These are phyloP conservation scores for Eristalinus sepulchralis DNA, from an alignment of 2,888 invertebrate genomes.

Conservation along the genomic window DNA sequence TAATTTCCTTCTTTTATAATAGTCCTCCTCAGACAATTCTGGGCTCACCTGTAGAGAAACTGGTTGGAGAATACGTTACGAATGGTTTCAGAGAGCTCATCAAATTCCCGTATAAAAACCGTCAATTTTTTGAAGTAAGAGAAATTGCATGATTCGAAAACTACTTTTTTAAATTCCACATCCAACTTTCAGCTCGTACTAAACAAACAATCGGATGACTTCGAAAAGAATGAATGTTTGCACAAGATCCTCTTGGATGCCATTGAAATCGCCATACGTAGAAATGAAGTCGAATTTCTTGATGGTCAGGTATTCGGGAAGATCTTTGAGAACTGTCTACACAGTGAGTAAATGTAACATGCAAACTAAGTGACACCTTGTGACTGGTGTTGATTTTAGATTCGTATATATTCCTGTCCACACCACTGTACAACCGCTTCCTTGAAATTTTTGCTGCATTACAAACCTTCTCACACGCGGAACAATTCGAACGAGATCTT, in stretches of 20 bases:
- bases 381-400: not conserved
- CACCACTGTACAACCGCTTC: constrained; percentile 24
- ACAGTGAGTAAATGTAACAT: not conserved
- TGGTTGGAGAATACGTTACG: constrained; percentile 9
- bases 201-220: not conserved
- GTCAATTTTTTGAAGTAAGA: constrained; percentile 33
- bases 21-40: constrained; percentile 33
- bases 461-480: not conserved
- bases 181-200: constrained; percentile 14
- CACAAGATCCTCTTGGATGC: not conserved
- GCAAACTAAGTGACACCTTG: not conserved
- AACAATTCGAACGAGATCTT: not conserved
- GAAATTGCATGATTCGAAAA: not conserved
- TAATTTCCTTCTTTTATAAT: not conserved
- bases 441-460: constrained; percentile 16
- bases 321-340: not conserved
- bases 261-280: not conserved
- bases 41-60: constrained; percentile 20
- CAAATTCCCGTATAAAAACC: constrained; percentile 24
- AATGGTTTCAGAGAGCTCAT: constrained; percentile 29
- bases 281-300: not conserved
- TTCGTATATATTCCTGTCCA: not conserved
- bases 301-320: not conserved
- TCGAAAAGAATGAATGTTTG: not conserved
- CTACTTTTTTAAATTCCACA: not conserved